Evolutionary conservation across 2,797 vertebrate genomes (phyloP).

Genomic region (Lagorchestes hirsutus): DNA sequence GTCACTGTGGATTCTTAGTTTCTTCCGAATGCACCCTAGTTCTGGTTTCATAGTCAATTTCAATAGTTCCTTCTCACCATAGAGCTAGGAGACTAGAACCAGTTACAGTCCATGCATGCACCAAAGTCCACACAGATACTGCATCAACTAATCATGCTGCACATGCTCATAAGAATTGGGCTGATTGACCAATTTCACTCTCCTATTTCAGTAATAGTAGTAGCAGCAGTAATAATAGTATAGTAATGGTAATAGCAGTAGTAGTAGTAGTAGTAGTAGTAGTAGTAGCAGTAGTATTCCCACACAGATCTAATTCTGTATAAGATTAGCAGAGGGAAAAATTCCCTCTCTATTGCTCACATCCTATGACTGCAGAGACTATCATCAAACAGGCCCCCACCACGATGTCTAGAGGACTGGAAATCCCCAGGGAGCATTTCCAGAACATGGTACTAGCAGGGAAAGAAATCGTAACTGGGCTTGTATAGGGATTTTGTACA

Average conservation of each 20-base stretch:
- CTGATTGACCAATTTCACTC: neutral
- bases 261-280: too few relatives aligned
- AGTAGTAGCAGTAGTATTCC: neutral
- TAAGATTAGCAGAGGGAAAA: conserved; percentile 20
- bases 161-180: neutral
- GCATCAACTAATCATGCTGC: neutral
- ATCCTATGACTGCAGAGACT: conserved; percentile 17
- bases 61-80: neutral
- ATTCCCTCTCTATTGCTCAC: neutral
- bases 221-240: too few relatives aligned
- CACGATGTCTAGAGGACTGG: conserved; percentile 22
- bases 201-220: neutral
- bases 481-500: neutral
- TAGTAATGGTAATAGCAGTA: neutral
- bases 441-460: neutral
- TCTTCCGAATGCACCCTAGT: neutral
- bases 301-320: neutral
- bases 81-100: neutral
- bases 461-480: neutral
- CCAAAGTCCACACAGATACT: neutral
- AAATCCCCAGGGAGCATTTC: conserved; percentile 26
- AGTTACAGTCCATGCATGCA: neutral
- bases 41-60: neutral
- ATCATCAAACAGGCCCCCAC: neutral
- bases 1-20: neutral